Evolutionary conservation across 2,113 vertebrate species (phyloP).

Genomic region (Ochotona princeps): DNA sequence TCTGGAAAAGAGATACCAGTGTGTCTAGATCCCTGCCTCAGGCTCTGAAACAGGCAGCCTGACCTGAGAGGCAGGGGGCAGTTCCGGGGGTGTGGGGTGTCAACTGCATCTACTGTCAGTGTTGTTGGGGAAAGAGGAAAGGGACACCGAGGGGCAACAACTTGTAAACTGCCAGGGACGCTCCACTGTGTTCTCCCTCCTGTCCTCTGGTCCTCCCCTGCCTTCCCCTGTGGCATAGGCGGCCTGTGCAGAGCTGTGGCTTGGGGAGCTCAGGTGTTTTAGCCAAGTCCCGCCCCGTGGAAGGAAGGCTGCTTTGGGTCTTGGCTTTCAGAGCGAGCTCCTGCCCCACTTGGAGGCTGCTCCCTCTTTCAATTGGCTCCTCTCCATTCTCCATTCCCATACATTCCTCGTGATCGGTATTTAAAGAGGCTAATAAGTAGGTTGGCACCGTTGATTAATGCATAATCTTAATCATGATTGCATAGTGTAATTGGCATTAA

Average conservation of each 20-base stretch:
- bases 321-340: slow-evolving; percentile 37
- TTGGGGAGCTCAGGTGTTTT: background rate
- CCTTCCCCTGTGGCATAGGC: background rate
- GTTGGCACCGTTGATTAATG: slow-evolving; percentile 89
- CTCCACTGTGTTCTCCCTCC: background rate
- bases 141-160: background rate
- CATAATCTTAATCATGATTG: slow-evolving; percentile 90
- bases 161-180: background rate
- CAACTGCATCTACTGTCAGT: background rate
- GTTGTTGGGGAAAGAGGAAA: background rate
- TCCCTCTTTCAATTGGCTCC: slow-evolving; percentile 58
- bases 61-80: background rate
- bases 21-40: background rate
- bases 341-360: background rate
- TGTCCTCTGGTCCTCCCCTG: background rate
- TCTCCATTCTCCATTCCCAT: slow-evolving; percentile 80
- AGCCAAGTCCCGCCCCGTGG: background rate
- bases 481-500: slow-evolving; percentile 89
- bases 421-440: slow-evolving; percentile 89
- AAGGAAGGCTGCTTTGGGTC: slow-evolving; percentile 22
- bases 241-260: background rate
- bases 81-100: background rate
- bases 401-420: slow-evolving; percentile 81
- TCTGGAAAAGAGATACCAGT: no score
- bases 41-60: background rate